phyloP scores from a whole-genome alignment of 2,888 invertebrate species.

The Parnassius orleans region DNA sequence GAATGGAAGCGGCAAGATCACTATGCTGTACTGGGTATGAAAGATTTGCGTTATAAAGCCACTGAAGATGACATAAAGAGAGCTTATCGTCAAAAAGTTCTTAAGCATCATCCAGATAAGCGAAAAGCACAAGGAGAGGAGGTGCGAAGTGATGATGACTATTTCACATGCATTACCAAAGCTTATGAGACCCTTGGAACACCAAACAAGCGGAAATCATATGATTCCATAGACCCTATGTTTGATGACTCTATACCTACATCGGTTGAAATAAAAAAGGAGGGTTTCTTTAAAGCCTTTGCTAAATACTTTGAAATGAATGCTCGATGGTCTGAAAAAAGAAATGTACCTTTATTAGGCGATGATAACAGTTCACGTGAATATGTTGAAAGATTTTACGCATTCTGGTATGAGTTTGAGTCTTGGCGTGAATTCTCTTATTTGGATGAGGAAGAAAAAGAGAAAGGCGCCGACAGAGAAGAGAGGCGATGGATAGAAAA shows the following conservation, averaged over 20 bases:
- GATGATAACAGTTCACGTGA: slow-evolving; percentile 88
- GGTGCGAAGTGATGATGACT: slow-evolving; percentile 94
- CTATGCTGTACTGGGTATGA: slow-evolving; percentile 96
- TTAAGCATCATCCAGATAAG: slow-evolving; percentile 99
- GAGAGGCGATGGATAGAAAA: slow-evolving; percentile 99
- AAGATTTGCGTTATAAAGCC: slow-evolving; percentile 90
- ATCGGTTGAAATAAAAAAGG: slow-evolving; percentile 86
- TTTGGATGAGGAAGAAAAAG: slow-evolving; percentile 98
- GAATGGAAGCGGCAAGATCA: slow-evolving; percentile 99
- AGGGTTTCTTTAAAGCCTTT: slow-evolving; percentile 86
- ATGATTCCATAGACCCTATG: slow-evolving; percentile 97
- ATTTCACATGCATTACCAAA: slow-evolving; percentile 99
- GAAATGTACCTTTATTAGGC: slow-evolving; percentile 91
- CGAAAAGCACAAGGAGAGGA: slow-evolving; percentile 94
- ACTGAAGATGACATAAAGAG: slow-evolving; percentile 96
- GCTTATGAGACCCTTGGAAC: slow-evolving; percentile 96
- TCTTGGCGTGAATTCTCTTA: slow-evolving; percentile 99
- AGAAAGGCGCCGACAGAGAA: slow-evolving; percentile 97
- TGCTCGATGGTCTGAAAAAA: slow-evolving; percentile 94
- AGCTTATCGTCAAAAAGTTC: slow-evolving; percentile 88
- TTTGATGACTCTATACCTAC: slow-evolving; percentile 95
- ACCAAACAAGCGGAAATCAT: slow-evolving; percentile 90
- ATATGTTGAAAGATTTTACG: slow-evolving; percentile 95
- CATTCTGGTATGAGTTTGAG: slow-evolving; percentile 99
- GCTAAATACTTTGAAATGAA: slow-evolving; percentile 87